Conservation (phyloP, 2,797 vertebrate species). For the Cyprinodon diabolis region DNA sequence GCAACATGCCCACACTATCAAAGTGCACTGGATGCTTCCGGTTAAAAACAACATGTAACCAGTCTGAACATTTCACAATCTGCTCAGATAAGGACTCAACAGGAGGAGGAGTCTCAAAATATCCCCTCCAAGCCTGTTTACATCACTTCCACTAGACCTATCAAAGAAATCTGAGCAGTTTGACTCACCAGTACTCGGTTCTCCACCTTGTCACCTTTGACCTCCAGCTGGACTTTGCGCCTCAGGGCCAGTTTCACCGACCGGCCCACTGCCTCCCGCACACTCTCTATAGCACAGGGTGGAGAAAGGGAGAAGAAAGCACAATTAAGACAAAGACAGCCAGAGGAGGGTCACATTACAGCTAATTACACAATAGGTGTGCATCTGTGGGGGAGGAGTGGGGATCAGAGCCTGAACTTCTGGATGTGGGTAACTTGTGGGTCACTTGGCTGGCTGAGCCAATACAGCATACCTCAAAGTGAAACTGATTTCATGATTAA, state of each 20-base stretch:
- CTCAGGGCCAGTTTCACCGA: constrained; percentile 88
- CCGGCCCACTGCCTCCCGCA: constrained; percentile 90
- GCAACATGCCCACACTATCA: not conserved
- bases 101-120: not conserved
- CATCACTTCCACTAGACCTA: not conserved
- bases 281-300: constrained; percentile 82
- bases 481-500: not conserved
- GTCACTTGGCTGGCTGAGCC: not conserved
- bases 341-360: not conserved
- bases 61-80: not conserved
- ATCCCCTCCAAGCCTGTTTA: not conserved
- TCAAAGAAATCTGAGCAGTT: not conserved
- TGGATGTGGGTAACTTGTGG: not conserved
- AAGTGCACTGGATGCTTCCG: not conserved
- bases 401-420: not conserved
- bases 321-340: constrained; percentile 1
- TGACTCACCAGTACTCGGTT: constrained; percentile 90
- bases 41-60: not conserved
- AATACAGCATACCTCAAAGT: not conserved
- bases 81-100: not conserved
- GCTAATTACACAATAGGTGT: not conserved
- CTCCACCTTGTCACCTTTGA: constrained; percentile 92
- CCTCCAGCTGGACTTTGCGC: constrained; percentile 90
- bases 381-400: not conserved
- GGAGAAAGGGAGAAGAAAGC: constrained; percentile 2